A percentile compares a stretch with the other conserved stretches of the same genome.
These are phyloP conservation scores for Hydropotes inermis DNA, from an alignment of 2,113 vertebrate species.

Conservation along the genomic window DNA sequence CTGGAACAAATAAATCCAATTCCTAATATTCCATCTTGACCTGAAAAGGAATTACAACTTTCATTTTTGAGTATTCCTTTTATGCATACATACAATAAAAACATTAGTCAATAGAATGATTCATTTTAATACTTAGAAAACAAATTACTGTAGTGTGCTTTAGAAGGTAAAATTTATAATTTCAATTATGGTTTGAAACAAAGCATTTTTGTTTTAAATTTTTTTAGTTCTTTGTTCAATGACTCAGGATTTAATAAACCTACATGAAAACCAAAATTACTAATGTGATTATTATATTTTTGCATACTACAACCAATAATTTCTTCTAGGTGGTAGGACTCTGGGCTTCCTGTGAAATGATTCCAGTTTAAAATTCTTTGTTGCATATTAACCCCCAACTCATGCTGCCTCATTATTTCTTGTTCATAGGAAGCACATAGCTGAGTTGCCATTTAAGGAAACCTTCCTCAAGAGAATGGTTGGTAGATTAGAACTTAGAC, in stretches of 20 bases:
- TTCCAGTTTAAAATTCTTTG: not conserved
- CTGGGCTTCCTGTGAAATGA: not conserved
- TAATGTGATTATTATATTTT: not conserved
- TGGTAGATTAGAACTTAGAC: not conserved
- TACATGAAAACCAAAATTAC: not conserved
- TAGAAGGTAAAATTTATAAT: not conserved
- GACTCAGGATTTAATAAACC: not conserved
- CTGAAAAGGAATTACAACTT: not conserved
- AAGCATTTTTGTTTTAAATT: not conserved
- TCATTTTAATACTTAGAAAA: not conserved
- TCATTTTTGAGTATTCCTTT: not conserved
- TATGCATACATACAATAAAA: not conserved
- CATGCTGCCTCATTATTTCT: not conserved
- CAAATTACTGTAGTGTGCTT: not conserved
- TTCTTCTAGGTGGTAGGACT: not conserved
- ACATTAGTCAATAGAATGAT: not conserved
- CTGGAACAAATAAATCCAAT: not conserved
- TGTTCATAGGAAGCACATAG: not conserved
- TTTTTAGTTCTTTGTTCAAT: not conserved
- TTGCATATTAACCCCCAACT: not conserved
- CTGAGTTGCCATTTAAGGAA: not conserved
- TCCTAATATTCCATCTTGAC: not conserved
- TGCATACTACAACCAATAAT: not conserved
- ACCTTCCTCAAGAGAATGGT: not conserved
- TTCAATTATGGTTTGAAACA: conserved; percentile 4